phyloP scores from a whole-genome alignment of 2,797 vertebrate species.

The Danionella dracula region DNA sequence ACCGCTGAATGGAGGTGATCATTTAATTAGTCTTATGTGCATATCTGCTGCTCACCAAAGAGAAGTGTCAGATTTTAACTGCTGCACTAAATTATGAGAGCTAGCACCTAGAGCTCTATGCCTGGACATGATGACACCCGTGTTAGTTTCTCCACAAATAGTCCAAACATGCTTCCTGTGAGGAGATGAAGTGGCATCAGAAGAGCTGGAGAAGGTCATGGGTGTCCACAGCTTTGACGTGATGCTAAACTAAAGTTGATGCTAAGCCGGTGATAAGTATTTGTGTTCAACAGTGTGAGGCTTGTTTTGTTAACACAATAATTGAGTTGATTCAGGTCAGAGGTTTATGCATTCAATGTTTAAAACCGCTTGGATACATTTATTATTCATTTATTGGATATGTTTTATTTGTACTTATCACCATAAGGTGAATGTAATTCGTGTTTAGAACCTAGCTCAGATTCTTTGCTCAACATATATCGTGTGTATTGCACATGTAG shows the following conservation, averaged over 20 bases:
- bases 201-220: constrained; percentile 41
- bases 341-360: too few relatives aligned
- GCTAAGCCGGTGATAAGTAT: constrained; percentile 27
- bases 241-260: constrained; percentile 39
- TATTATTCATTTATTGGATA: too few relatives aligned
- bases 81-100: constrained; percentile 83
- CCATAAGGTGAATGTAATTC: too few relatives aligned
- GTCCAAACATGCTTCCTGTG: constrained; percentile 15
- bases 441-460: too few relatives aligned
- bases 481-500: too few relatives aligned
- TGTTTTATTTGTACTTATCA: too few relatives aligned
- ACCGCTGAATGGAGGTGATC: constrained; percentile 84
- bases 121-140: constrained; percentile 22
- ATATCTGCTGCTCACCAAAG: constrained; percentile 77
- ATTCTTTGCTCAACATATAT: too few relatives aligned
- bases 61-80: constrained; percentile 61
- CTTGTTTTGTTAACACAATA: neutral
- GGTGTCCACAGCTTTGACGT: constrained; percentile 41
- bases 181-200: constrained; percentile 39
- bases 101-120: constrained; percentile 27
- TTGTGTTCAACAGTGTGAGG: constrained; percentile 23
- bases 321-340: too few relatives aligned
- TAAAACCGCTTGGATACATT: too few relatives aligned
- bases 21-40: constrained; percentile 93
- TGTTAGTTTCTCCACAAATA: constrained; percentile 49